A percentile compares a stretch with the other conserved stretches of the same genome.
Evolutionary conservation across 2,113 vertebrate genomes (phyloP).

Genomic region (Anoura caudifer): DNA sequence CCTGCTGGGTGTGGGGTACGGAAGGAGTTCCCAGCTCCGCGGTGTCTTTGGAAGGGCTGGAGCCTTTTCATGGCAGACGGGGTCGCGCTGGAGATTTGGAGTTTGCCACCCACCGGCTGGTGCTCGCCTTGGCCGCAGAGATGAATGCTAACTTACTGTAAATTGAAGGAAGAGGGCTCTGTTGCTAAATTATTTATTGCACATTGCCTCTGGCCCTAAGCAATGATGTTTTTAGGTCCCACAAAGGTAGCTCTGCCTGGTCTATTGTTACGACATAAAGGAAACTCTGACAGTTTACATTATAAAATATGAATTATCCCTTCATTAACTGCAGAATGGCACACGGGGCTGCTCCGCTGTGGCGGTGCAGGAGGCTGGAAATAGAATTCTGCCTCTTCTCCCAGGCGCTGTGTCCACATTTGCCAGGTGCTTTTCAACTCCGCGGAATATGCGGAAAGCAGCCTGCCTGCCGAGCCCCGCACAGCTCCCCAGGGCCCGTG

Average conservation of each 20-base stretch:
- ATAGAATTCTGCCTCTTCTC: neutral
- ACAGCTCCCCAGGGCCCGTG: fast-evolving
- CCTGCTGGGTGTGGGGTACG: neutral
- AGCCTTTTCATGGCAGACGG: neutral
- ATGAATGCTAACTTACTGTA: constrained; percentile 75
- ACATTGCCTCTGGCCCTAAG: constrained; percentile 77
- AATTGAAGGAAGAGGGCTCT: constrained; percentile 77
- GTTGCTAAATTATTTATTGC: constrained; percentile 83
- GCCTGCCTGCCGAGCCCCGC: neutral
- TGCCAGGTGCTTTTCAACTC: neutral
- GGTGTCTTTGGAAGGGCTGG: neutral
- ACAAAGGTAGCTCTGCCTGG: constrained; percentile 74
- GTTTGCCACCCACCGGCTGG: constrained; percentile 41
- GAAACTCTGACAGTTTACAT: constrained; percentile 77
- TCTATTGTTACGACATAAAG: constrained; percentile 76
- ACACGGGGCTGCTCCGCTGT: neutral
- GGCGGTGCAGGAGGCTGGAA: constrained; percentile 42
- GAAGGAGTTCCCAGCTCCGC: neutral
- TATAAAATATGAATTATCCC: constrained; percentile 79
- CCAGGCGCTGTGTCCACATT: neutral
- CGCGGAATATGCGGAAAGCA: neutral
- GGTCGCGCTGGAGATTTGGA: constrained; percentile 65
- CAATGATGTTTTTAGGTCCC: constrained; percentile 74
- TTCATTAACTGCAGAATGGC: constrained; percentile 67
- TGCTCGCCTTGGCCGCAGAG: constrained; percentile 67